Base-by-base conservation (phyloP, 2,888 invertebrate genomes). In the Mactromeris polynyma region DNA sequence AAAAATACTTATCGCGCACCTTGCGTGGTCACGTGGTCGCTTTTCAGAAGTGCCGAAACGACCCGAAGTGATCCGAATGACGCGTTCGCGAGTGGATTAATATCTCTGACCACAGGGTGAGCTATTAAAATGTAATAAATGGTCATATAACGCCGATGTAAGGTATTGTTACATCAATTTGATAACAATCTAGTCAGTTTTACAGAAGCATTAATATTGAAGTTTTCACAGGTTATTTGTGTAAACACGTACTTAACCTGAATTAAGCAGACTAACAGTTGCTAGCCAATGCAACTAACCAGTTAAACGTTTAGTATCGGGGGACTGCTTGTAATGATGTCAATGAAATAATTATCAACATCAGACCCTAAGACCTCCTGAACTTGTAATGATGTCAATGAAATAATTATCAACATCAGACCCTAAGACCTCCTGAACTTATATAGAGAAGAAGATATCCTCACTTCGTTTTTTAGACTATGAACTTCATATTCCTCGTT, bases 1-100 rank as follows among this genome's bases (percentile, higher is more conserved):
- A 87, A 90, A 91, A 88, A 78, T 85, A 87, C 89, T 89, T 89
- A 90, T 87, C 85, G 88, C 89, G 90, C 90, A 89, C 90, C 91
- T 89, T 84, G 87, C 73, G 54, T 58, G 33, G 87, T 87, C 87
- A 88, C 86, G 85, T 87, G 82, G 51, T 69, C 85, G 78, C 86
- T 73, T 87, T 85, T 83, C 80, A 80, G 83, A 83, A 83, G 14
- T 42, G 54, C 84, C 91, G 90, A 87, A 90, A 90, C 85, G 79
- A 40, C 58, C 86, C 88, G 88, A 89, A 78, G 90, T 87, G 87
- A 80, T 81, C 89, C 87, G 85, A 89, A 81, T 83, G 87, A 73
- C 91, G 89, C 91, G 51, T 21, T 78, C 87, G 86, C 81, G 87
- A 36, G 87, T 73, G 83, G 78, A 73, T 89, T 90, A 73, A 91